phyloP scores from a whole-genome alignment of 2,113 vertebrate species.

The Podocnemis expansa region DNA sequence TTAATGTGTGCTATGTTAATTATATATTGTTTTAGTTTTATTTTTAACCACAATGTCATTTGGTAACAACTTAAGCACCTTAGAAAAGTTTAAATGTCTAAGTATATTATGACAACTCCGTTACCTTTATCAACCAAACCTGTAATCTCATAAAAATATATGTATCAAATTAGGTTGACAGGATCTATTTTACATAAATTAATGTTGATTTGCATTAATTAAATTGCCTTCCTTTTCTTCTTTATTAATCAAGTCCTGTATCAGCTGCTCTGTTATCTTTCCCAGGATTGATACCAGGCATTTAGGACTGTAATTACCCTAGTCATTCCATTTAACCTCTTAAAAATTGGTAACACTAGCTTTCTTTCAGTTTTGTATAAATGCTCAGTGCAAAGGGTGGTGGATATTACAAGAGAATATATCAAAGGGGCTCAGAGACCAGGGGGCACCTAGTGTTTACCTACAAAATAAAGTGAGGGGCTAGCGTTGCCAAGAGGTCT shows the following conservation, averaged over 20 bases:
- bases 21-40: background rate
- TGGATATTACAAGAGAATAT: background rate
- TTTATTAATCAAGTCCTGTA: background rate
- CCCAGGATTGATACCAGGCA: background rate
- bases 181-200: background rate
- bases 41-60: background rate
- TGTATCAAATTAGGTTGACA: background rate
- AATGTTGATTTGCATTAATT: background rate
- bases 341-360: background rate
- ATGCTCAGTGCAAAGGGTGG: background rate
- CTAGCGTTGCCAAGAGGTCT: background rate
- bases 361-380: background rate
- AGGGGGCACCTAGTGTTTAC: background rate
- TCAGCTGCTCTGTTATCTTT: background rate
- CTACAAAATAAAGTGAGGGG: background rate
- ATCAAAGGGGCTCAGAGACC: background rate
- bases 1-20: background rate
- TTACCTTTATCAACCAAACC: background rate
- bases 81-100: background rate
- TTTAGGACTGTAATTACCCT: background rate
- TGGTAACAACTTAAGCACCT: background rate
- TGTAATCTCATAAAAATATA: background rate
- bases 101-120: background rate
- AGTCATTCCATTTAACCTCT: background rate
- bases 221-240: background rate